A percentile compares a stretch with the other conserved stretches of the same genome.
Conservation (phyloP, 2,797 vertebrate genomes). For the Myripristis jacobus region DNA sequence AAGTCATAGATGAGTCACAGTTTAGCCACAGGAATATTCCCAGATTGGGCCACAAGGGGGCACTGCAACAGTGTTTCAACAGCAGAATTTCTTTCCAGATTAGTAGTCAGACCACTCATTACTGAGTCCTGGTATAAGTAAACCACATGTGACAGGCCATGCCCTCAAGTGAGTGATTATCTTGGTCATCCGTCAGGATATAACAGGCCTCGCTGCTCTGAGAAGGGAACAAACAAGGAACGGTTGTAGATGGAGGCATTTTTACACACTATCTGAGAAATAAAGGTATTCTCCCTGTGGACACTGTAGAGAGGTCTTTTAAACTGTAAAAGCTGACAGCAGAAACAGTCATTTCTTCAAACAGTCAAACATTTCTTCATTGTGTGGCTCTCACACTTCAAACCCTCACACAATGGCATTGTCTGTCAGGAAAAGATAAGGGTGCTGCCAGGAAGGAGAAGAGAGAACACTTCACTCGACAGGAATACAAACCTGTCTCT, state of each 20-base stretch:
- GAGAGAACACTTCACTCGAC: background rate
- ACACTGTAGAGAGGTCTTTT: slow-evolving; percentile 12
- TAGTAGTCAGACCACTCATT: slow-evolving; percentile 21
- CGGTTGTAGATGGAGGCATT: background rate
- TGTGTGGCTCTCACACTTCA: background rate
- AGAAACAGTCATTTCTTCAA: background rate
- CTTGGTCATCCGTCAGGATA: background rate
- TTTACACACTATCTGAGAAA: slow-evolving; percentile 9
- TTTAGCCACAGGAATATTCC: background rate
- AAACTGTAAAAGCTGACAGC: slow-evolving; percentile 40
- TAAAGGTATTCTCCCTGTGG: background rate
- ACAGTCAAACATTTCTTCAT: slow-evolving; percentile 19
- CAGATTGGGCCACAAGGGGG: slow-evolving; percentile 29
- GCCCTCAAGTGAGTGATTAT: slow-evolving; percentile 36
- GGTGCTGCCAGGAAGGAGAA: background rate
- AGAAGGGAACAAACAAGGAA: slow-evolving; percentile 4
- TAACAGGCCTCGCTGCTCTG: slow-evolving; percentile 1
- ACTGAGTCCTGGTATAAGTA: slow-evolving; percentile 8
- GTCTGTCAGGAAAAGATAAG: slow-evolving; percentile 60
- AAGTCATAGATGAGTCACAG: background rate
- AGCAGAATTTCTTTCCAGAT: background rate
- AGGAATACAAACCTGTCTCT: background rate
- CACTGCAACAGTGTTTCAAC: slow-evolving; percentile 15
- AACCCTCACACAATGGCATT: slow-evolving; percentile 27
- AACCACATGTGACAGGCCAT: slow-evolving; percentile 34